phyloP scores from a whole-genome alignment of 2,888 invertebrate genomes.

The Cynaeus angustus region DNA sequence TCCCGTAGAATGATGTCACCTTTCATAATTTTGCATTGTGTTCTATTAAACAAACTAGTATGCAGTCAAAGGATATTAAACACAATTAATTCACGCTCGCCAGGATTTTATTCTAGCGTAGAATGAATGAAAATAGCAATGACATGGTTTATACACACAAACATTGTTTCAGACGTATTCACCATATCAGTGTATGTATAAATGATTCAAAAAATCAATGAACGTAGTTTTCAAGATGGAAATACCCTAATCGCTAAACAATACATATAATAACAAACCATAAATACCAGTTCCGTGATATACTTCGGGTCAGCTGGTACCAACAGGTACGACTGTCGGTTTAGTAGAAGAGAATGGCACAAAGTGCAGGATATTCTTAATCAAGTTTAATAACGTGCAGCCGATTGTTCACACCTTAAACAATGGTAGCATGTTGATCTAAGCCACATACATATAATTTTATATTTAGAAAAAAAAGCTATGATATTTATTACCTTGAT shows the following conservation, averaged over 20 bases:
- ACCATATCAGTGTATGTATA: neutral
- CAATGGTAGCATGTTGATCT: neutral
- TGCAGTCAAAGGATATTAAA: too few relatives aligned
- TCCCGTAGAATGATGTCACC: too few relatives aligned
- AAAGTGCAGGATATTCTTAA: slow-evolving; percentile 64
- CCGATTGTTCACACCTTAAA: slow-evolving; percentile 46
- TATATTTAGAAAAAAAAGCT: neutral
- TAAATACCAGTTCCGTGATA: slow-evolving; percentile 47
- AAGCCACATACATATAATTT: neutral
- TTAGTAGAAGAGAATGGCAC: slow-evolving; percentile 53
- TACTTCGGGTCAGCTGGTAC: slow-evolving; percentile 58
- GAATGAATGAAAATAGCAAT: too few relatives aligned
- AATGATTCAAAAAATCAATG: neutral
- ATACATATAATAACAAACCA: slow-evolving; percentile 32
- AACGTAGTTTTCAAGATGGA: slow-evolving; percentile 7
- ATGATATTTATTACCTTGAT: too few relatives aligned
- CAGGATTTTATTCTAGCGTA: too few relatives aligned
- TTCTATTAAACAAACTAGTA: too few relatives aligned
- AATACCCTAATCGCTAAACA: slow-evolving; percentile 28
- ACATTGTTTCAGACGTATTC: too few relatives aligned
- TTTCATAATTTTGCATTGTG: too few relatives aligned
- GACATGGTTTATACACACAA: too few relatives aligned
- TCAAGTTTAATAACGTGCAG: slow-evolving; percentile 56
- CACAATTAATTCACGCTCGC: too few relatives aligned
- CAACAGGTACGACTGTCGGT: slow-evolving; percentile 63